phyloP scores from a whole-genome alignment of 2,797 vertebrate species.

The Tapirus indicus region DNA sequence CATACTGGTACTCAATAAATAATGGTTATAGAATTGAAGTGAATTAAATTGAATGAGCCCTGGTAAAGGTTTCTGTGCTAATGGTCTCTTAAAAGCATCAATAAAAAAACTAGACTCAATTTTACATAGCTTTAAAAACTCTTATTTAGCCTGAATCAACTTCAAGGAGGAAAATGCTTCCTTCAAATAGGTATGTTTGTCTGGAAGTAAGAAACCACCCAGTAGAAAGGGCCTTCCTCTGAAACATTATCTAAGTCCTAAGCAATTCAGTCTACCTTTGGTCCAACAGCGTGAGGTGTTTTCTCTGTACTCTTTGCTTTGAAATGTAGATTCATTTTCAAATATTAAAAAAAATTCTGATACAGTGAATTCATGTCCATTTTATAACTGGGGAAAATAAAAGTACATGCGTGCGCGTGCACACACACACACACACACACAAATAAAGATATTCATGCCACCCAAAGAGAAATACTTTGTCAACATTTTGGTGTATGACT shows the following conservation, averaged over 20 bases:
- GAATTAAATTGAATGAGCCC: not conserved
- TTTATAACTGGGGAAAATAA: not conserved
- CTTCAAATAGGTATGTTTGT: not conserved
- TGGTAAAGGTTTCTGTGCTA: not conserved
- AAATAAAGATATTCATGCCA: not conserved
- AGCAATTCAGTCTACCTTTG: not conserved
- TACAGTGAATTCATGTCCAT: not conserved
- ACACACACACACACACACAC: not conserved
- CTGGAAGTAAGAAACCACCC: not conserved
- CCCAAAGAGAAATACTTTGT: not conserved
- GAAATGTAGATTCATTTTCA: not conserved
- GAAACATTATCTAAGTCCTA: not conserved
- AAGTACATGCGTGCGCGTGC: not conserved
- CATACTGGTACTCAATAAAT: not conserved
- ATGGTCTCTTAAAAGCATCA: slow-evolving; percentile 35
- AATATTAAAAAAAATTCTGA: not conserved
- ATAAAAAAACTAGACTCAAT: slow-evolving; percentile 52
- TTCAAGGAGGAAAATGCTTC: slow-evolving; percentile 53
- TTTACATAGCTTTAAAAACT: slow-evolving; percentile 44
- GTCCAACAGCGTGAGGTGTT: not conserved
- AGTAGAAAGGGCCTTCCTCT: not conserved
- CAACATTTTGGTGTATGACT: not conserved
- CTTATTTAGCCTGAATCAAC: slow-evolving; percentile 10
- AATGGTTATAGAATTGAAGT: not conserved
- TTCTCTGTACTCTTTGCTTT: not conserved